Evolutionary conservation across 1,140 invertebrate species (phyloP).

Genomic region (Cherax destructor): DNA sequence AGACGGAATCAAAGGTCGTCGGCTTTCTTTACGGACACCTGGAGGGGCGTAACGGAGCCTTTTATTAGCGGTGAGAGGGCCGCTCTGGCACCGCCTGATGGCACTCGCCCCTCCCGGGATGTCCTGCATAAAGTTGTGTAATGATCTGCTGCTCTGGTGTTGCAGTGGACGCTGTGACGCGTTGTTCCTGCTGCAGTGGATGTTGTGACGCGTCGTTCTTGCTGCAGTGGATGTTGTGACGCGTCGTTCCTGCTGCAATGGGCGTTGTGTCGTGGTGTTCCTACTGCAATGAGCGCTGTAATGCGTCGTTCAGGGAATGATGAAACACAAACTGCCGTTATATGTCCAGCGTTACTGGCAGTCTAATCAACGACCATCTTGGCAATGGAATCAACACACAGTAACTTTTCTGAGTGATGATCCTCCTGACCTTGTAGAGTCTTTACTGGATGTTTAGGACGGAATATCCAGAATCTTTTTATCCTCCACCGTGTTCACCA

Average conservation of each 20-base stretch:
- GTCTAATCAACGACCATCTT: too few relatives aligned
- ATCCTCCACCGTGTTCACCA: too few relatives aligned
- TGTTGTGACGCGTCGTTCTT: neutral
- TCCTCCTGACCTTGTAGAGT: too few relatives aligned
- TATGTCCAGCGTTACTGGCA: too few relatives aligned
- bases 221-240: neutral
- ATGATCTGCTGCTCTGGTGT: neutral
- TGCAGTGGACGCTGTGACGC: neutral
- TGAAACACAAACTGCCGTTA: too few relatives aligned
- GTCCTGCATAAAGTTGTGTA: neutral
- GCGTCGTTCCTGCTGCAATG: neutral
- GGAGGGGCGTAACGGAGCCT: neutral
- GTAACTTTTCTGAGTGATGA: too few relatives aligned
- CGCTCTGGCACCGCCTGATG: neutral
- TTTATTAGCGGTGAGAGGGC: neutral
- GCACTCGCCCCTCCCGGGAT: neutral
- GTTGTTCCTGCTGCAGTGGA: neutral
- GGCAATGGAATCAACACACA: too few relatives aligned
- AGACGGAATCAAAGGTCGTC: slow-evolving; percentile 24
- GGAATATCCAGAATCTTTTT: too few relatives aligned
- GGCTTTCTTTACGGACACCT: slow-evolving; percentile 11
- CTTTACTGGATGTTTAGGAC: too few relatives aligned
- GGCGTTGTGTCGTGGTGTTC: neutral
- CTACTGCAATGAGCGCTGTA: too few relatives aligned
- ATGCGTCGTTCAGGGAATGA: too few relatives aligned